Conservation (phyloP, 2,797 vertebrate species). For the Cottoperca gobio region DNA sequence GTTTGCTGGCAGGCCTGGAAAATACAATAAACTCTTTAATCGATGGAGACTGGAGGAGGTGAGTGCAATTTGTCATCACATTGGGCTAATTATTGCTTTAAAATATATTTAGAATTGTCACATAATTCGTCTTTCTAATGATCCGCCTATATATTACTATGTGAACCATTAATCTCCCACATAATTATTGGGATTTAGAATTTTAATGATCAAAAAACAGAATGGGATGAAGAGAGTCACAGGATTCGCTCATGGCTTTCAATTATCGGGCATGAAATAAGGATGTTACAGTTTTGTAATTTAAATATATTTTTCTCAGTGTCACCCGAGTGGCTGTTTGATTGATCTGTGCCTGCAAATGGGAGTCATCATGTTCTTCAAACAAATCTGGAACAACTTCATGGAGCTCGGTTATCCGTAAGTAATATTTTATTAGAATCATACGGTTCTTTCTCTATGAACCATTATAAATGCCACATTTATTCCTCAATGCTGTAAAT, state of each 20-base stretch:
- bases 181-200: conserved; percentile 48
- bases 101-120: conserved; percentile 38
- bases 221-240: conserved; percentile 24
- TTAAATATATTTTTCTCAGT: conserved; percentile 82
- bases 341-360: conserved; percentile 99
- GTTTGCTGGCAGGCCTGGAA: conserved; percentile 97
- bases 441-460: conserved; percentile 6
- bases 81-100: conserved; percentile 32
- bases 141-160: conserved; percentile 18
- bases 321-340: conserved; percentile 97
- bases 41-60: conserved; percentile 99
- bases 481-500: conserved; percentile 10
- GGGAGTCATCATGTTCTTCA: conserved; percentile 99
- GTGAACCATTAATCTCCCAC: conserved; percentile 37
- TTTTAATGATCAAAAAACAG: conserved; percentile 48
- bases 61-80: conserved; percentile 73
- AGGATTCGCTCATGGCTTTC: conserved; percentile 31
- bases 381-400: conserved; percentile 99
- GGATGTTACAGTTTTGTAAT: conserved; percentile 34
- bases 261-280: conserved; percentile 43
- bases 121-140: conserved; percentile 47
- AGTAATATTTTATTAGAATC: conserved; percentile 45
- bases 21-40: conserved; percentile 99
- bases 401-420: conserved; percentile 94
- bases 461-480: conserved; percentile 26